phyloP scores from a whole-genome alignment of 2,888 invertebrate species.

The Diabrotica balteata region DNA sequence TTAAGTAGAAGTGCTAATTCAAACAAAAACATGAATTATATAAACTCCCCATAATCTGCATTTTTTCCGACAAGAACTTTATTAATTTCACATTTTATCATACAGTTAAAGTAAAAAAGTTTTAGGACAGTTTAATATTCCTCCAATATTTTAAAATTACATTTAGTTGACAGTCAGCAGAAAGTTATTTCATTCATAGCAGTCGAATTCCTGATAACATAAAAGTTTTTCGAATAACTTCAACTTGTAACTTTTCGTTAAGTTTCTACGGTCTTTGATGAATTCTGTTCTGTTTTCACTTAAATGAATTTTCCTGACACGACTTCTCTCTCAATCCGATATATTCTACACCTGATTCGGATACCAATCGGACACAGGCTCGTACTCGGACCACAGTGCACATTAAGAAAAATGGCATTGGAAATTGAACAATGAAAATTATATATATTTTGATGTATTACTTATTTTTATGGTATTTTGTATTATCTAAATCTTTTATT shows the following conservation, averaged over 20 bases:
- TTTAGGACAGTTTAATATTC: neutral
- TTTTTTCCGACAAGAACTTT: no score
- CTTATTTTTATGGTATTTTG: no score
- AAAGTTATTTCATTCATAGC: slow-evolving; percentile 4
- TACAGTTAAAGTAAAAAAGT: no score
- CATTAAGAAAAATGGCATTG: no score
- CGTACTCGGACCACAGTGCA: neutral
- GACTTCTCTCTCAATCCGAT: slow-evolving; percentile 31
- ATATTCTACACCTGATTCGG: slow-evolving; percentile 33
- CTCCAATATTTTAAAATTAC: slow-evolving; percentile 4
- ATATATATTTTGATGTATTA: no score
- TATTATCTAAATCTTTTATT: no score
- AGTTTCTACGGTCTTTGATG: slow-evolving; percentile 17
- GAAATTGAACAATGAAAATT: no score
- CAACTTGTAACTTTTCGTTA: slow-evolving; percentile 12
- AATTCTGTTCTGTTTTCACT: slow-evolving; percentile 30
- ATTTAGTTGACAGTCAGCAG: slow-evolving; percentile 6
- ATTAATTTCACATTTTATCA: no score
- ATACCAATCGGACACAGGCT: slow-evolving; percentile 7
- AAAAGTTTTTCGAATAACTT: slow-evolving; percentile 19
- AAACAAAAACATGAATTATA: no score
- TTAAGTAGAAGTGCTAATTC: no score
- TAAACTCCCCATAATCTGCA: no score
- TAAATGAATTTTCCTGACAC: slow-evolving; percentile 28
- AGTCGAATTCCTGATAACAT: slow-evolving; percentile 1